Percentiles rank a stretch among this genome's conserved stretches.
Evolutionary conservation across 2,888 invertebrate genomes (phyloP).

Genomic region (Melanophora roralis): DNA sequence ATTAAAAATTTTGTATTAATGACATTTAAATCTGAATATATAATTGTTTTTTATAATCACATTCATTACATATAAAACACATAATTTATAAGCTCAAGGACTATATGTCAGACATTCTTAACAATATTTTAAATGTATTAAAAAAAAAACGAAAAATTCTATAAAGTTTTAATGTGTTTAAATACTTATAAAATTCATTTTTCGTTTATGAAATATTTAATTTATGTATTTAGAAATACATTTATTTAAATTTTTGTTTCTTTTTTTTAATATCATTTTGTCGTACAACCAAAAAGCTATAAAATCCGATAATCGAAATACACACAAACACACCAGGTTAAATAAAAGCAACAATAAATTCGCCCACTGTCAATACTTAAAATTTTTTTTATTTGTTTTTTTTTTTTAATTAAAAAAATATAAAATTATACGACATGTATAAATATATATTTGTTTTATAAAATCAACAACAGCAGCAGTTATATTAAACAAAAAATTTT

Average conservation of each 20-base stretch:
- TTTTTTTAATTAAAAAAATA: conserved; percentile 23
- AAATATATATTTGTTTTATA: conserved; percentile 15
- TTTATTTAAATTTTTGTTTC: neutral
- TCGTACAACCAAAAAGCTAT: neutral
- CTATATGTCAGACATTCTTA: neutral
- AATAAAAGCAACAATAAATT: conserved; percentile 49
- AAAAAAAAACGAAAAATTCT: conserved; percentile 7
- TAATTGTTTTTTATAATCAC: neutral
- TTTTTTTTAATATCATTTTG: neutral
- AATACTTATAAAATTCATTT: neutral
- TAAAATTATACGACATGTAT: neutral
- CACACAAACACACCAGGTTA: neutral
- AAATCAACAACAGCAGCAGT: neutral
- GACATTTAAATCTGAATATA: neutral
- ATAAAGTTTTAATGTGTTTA: conserved; percentile 46
- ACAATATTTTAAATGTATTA: neutral
- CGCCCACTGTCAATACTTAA: conserved; percentile 55
- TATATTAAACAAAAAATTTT: conserved; percentile 7
- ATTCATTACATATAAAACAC: conserved; percentile 4
- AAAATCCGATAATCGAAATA: neutral
- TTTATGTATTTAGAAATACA: conserved; percentile 13
- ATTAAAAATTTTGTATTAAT: neutral
- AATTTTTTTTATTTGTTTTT: conserved; percentile 26
- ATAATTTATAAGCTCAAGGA: conserved; percentile 43
- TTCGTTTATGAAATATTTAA: conserved; percentile 4